phyloP scores from a whole-genome alignment of 1,140 invertebrate genomes.

The Zaprionus capensis region DNA sequence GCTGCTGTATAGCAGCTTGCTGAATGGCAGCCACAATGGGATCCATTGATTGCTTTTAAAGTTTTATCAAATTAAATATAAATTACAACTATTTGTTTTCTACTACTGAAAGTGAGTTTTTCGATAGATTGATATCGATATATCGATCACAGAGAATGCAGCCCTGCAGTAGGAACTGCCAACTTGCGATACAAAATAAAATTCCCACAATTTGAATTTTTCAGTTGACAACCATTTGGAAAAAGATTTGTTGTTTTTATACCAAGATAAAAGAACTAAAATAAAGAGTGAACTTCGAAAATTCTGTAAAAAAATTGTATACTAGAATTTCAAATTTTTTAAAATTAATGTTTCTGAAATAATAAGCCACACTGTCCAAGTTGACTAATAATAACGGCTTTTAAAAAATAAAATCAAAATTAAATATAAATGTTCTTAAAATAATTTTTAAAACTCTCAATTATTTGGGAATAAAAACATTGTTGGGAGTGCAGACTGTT shows the following conservation, averaged over 20 bases:
- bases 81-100: background rate
- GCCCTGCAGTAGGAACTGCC: background rate
- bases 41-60: conserved; percentile 37
- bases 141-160: background rate
- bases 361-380: too few species aligned
- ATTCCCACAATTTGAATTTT: too few species aligned
- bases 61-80: background rate
- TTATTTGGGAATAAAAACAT: background rate
- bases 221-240: background rate
- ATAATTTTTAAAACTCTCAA: too few species aligned
- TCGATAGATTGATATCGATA: background rate
- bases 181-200: background rate
- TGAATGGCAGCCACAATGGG: conserved; percentile 19
- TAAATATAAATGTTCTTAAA: too few species aligned
- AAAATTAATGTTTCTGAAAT: too few species aligned
- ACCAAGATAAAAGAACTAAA: too few species aligned
- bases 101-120: background rate
- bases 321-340: too few species aligned
- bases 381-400: too few species aligned
- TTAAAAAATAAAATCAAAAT: too few species aligned
- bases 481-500: conserved; percentile 44
- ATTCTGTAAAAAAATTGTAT: background rate
- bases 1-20: conserved; percentile 31
- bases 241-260: background rate
- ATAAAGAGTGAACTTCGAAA: too few species aligned